Conservation (phyloP, 2,797 vertebrate species). For the Danio tinwini region DNA sequence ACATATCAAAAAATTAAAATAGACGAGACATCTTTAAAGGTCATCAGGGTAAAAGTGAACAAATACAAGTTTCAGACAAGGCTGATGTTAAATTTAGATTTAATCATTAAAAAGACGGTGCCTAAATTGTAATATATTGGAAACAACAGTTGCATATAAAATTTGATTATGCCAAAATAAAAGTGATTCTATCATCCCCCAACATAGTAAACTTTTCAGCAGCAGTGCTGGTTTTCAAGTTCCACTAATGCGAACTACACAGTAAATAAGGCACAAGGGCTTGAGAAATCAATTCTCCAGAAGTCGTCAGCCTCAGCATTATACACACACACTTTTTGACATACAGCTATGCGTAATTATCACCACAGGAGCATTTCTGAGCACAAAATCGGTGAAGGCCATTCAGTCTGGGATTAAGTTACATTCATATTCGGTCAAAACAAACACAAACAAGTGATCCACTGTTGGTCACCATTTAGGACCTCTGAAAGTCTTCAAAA, state of each 20-base stretch:
- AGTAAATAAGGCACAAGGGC: conserved; percentile 73
- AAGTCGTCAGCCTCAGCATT: not conserved
- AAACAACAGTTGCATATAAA: conserved; percentile 67
- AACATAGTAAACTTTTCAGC: conserved; percentile 31
- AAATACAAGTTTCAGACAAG: not conserved
- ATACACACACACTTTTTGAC: not conserved
- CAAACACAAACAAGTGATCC: not conserved
- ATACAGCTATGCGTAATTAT: not conserved
- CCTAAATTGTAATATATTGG: conserved; percentile 55
- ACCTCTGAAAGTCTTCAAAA: not conserved
- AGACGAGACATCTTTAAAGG: not conserved
- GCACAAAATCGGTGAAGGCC: not conserved
- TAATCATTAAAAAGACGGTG: conserved; percentile 75
- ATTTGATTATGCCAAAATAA: conserved; percentile 57
- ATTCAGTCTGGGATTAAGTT: not conserved
- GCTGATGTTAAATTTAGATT: conserved; percentile 62
- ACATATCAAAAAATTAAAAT: not conserved
- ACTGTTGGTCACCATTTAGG: not conserved
- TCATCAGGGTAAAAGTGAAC: not conserved
- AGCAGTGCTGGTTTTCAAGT: conserved; percentile 6
- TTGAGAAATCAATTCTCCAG: conserved; percentile 28
- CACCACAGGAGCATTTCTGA: not conserved
- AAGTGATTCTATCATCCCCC: conserved; percentile 39
- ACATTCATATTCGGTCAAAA: not conserved
- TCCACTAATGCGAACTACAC: conserved; percentile 63